Evolutionary conservation across 2,113 vertebrate species (phyloP).

Genomic region (Cynocephalus volans): DNA sequence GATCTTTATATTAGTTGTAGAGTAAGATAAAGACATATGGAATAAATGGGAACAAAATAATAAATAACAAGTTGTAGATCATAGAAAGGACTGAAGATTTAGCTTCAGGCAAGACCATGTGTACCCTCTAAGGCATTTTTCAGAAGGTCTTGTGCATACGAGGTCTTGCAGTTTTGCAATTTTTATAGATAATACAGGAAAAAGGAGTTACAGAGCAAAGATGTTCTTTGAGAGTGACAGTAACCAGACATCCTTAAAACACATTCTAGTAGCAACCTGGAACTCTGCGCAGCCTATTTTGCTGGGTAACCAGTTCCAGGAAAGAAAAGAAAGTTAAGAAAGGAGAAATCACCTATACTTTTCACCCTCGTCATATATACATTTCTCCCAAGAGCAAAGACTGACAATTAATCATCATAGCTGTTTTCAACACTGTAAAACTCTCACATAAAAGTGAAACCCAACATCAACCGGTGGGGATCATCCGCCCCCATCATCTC

Average conservation of each 20-base stretch:
- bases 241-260: slow-evolving; percentile 33
- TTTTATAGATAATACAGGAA: slow-evolving; percentile 13
- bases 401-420: background rate
- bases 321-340: background rate
- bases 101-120: background rate
- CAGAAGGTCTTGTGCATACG: background rate
- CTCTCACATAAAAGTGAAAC: background rate
- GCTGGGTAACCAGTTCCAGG: background rate
- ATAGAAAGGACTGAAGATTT: slow-evolving; percentile 31
- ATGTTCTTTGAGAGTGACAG: background rate
- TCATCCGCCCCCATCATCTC: background rate
- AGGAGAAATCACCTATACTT: slow-evolving; percentile 10
- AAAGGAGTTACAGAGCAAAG: background rate
- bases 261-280: background rate
- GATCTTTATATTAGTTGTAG: background rate
- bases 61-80: background rate
- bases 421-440: slow-evolving; percentile 19
- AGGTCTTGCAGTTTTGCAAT: background rate
- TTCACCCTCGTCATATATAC: background rate
- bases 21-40: background rate
- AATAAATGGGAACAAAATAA: background rate
- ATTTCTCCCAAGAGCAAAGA: slow-evolving; percentile 17
- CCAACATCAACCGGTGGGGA: background rate
- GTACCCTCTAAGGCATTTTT: background rate
- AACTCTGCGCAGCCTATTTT: background rate